These are phyloP conservation scores for Drosophila siamana DNA, from an alignment of 2,888 invertebrate species.

Conservation along the genomic window DNA sequence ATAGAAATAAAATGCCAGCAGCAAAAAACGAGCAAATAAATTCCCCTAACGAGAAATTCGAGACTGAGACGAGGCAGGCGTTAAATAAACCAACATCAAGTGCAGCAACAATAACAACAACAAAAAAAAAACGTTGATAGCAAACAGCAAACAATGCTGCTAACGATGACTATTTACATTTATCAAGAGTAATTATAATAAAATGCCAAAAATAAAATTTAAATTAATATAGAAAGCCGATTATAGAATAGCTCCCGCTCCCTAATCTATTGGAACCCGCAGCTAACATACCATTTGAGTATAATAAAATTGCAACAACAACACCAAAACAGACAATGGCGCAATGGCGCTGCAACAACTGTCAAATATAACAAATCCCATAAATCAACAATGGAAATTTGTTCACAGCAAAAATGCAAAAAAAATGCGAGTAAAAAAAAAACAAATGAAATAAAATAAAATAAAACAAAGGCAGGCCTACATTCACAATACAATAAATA, in stretches of 20 bases:
- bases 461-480: slow-evolving; percentile 34
- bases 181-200: slow-evolving; percentile 80
- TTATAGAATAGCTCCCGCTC: slow-evolving; percentile 53
- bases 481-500: slow-evolving; percentile 36
- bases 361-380: slow-evolving; percentile 82
- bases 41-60: slow-evolving; percentile 44
- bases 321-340: slow-evolving; percentile 37
- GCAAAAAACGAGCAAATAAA: slow-evolving; percentile 34
- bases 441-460: slow-evolving; percentile 16
- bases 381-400: slow-evolving; percentile 79
- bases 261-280: slow-evolving; percentile 16
- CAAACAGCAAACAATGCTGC: slow-evolving; percentile 57
- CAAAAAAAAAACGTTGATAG: slow-evolving; percentile 33
- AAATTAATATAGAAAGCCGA: slow-evolving; percentile 82
- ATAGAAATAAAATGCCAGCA: slow-evolving; percentile 35
- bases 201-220: slow-evolving; percentile 80
- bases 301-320: slow-evolving; percentile 45
- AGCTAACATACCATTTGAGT: slow-evolving; percentile 31
- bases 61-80: slow-evolving; percentile 4
- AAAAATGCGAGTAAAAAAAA: slow-evolving; percentile 10
- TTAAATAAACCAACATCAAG: slow-evolving; percentile 66
- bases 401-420: slow-evolving; percentile 23
- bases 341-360: slow-evolving; percentile 49
- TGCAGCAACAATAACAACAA: slow-evolving; percentile 55
- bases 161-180: slow-evolving; percentile 75